Conservation (phyloP, 2,797 vertebrate species). For the Jordanella pulchra region DNA sequence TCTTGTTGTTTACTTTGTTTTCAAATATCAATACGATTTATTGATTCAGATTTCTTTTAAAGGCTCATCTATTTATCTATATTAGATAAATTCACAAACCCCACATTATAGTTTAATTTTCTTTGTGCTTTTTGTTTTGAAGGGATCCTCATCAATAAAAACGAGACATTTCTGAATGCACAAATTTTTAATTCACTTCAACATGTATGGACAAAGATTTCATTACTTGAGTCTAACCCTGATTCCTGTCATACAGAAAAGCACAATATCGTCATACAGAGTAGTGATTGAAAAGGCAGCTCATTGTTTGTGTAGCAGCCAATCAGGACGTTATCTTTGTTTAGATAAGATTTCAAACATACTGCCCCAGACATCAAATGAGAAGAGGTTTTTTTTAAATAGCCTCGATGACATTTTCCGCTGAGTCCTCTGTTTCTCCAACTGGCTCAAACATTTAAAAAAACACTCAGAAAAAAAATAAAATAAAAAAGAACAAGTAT, state of each 20-base stretch:
- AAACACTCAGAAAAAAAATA: slow-evolving; percentile 50
- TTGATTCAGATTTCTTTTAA: neutral
- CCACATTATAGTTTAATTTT: neutral
- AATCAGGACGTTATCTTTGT: slow-evolving; percentile 52
- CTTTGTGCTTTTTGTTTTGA: slow-evolving; percentile 10
- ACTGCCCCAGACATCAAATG: slow-evolving; percentile 49
- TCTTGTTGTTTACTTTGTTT: neutral
- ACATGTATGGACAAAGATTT: slow-evolving; percentile 68
- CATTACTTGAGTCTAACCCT: slow-evolving; percentile 68
- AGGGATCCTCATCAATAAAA: slow-evolving; percentile 15
- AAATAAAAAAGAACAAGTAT: slow-evolving; percentile 49
- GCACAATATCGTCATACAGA: slow-evolving; percentile 49
- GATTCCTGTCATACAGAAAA: slow-evolving; percentile 76
- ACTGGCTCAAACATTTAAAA: slow-evolving; percentile 74
- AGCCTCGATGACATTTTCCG: slow-evolving; percentile 58
- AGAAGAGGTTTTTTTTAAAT: slow-evolving; percentile 56
- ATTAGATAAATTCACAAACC: too few relatives aligned
- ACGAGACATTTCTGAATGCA: slow-evolving; percentile 59
- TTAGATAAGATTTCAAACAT: slow-evolving; percentile 60
- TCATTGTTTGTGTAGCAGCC: slow-evolving; percentile 73
- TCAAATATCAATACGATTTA: neutral
- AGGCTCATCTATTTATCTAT: neutral
- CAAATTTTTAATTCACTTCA: slow-evolving; percentile 77
- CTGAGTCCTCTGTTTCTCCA: slow-evolving; percentile 43
- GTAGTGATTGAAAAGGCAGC: slow-evolving; percentile 56